Percentiles rank a stretch among this genome's conserved stretches.
phyloP scores from a whole-genome alignment of 2,797 vertebrate species.

The Pseudomugil tenellus region DNA sequence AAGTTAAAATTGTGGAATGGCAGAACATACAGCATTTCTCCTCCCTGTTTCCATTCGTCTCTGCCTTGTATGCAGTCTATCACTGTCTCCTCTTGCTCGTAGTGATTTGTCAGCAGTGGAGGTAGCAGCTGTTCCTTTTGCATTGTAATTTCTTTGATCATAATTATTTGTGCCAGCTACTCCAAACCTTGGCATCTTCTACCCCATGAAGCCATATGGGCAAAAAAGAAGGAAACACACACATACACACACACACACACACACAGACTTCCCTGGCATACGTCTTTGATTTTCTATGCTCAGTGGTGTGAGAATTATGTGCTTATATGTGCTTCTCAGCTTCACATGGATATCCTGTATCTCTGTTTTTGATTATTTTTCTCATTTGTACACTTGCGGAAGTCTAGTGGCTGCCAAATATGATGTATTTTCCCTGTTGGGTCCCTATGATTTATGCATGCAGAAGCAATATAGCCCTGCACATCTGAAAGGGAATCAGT shows the following conservation, averaged over 20 bases:
- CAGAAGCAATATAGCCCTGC: constrained; percentile 53
- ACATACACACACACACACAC: constrained; percentile 49
- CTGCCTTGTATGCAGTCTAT: constrained; percentile 27
- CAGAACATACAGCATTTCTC: constrained; percentile 43
- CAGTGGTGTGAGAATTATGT: constrained; percentile 62
- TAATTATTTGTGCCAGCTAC: constrained; percentile 76
- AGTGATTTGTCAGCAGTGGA: constrained; percentile 76
- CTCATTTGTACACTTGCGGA: constrained; percentile 41
- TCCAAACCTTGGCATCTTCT: constrained; percentile 73
- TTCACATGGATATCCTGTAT: constrained; percentile 50
- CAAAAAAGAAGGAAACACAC: constrained; percentile 49
- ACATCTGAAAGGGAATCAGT: constrained; percentile 59
- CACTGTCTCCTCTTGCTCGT: constrained; percentile 45
- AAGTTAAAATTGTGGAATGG: constrained; percentile 54
- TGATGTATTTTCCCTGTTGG: constrained; percentile 58
- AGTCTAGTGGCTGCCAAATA: constrained; percentile 50
- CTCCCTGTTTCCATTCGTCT: constrained; percentile 56
- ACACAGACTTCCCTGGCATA: constrained; percentile 53
- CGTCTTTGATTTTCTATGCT: constrained; percentile 70
- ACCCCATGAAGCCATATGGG: constrained; percentile 72
- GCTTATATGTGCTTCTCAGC: constrained; percentile 65
- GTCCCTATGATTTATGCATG: constrained; percentile 65
- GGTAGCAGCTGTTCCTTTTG: constrained; percentile 78
- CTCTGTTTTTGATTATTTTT: constrained; percentile 60
- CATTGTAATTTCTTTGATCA: constrained; percentile 78